phyloP scores from a whole-genome alignment of 1,140 invertebrate species.

The Euwallacea fornicatus region DNA sequence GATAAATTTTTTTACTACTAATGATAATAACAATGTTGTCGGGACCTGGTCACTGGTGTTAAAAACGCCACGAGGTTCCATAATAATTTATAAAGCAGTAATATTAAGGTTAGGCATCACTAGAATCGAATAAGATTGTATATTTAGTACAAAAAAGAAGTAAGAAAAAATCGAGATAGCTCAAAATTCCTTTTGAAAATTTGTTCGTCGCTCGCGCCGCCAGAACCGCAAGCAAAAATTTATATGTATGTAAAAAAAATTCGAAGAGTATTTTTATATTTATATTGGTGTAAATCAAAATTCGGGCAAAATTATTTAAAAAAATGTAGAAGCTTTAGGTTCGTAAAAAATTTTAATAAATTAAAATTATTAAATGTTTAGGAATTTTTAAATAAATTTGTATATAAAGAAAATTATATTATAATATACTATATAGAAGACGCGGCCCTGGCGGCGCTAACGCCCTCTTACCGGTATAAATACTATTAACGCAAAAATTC shows the following conservation, averaged over 20 bases:
- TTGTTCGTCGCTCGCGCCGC: conserved; percentile 48
- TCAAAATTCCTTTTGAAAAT: conserved; percentile 54
- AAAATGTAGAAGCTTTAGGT: conserved; percentile 51
- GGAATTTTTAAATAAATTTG: conserved; percentile 57
- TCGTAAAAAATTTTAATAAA: conserved; percentile 52
- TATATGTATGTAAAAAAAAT: conserved; percentile 53
- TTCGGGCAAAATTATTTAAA: conserved; percentile 53
- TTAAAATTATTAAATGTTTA: conserved; percentile 51
- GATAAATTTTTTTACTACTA: conserved; percentile 16
- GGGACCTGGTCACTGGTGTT: conserved; percentile 51
- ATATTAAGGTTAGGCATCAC: conserved; percentile 54
- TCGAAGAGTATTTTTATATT: conserved; percentile 57
- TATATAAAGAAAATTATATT: conserved; percentile 56
- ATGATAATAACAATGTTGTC: conserved; percentile 45
- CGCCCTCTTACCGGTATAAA: no score
- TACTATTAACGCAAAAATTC: conserved; percentile 5
- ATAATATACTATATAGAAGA: conserved; percentile 50
- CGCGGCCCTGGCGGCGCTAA: conserved; percentile 15
- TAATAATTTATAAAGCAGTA: conserved; percentile 37
- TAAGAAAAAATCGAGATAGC: conserved; percentile 54
- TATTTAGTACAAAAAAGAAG: conserved; percentile 55
- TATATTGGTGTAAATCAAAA: conserved; percentile 58
- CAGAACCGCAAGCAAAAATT: conserved; percentile 44
- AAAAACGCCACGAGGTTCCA: conserved; percentile 50
- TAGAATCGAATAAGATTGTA: conserved; percentile 57